Percentiles rank a stretch among this genome's conserved stretches.
phyloP scores from a whole-genome alignment of 2,888 invertebrate species.

The Dichetophora obliterata region DNA sequence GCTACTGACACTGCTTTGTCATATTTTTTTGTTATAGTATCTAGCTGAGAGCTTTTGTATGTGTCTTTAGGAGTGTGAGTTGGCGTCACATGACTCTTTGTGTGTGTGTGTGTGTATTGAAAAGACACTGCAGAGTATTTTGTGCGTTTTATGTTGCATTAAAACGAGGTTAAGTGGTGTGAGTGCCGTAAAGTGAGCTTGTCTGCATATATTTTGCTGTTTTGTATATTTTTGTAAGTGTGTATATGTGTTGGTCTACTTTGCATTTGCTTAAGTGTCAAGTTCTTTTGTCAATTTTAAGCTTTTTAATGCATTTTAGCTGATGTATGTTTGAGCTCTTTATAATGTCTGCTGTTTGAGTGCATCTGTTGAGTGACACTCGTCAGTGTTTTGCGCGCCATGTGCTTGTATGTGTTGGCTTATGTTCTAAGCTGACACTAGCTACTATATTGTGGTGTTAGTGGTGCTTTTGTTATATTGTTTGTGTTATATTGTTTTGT shows the following conservation, averaged over 20 bases:
- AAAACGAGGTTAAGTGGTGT: conserved; percentile 33
- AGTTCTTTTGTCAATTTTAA: conserved; percentile 29
- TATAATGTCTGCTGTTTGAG: neutral
- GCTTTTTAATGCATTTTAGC: conserved; percentile 22
- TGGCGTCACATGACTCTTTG: neutral
- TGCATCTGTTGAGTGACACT: conserved; percentile 13
- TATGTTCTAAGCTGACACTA: neutral
- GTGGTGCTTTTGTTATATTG: neutral
- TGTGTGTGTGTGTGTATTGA: neutral
- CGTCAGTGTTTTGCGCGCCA: neutral
- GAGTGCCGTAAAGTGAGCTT: neutral
- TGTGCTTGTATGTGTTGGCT: neutral
- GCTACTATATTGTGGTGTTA: neutral
- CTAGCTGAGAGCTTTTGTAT: neutral
- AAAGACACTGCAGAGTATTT: conserved; percentile 20
- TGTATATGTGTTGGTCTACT: neutral
- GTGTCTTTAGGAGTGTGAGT: neutral
- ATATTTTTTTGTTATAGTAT: neutral
- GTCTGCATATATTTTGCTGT: too few relatives aligned
- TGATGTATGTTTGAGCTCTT: neutral
- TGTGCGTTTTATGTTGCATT: conserved; percentile 22
- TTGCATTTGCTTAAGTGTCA: neutral
- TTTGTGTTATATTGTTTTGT: too few relatives aligned
- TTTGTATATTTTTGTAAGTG: neutral
- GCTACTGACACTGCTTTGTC: neutral